Base-by-base conservation (phyloP, 1,140 invertebrate genomes). In the Polypedilum vanderplanki region DNA sequence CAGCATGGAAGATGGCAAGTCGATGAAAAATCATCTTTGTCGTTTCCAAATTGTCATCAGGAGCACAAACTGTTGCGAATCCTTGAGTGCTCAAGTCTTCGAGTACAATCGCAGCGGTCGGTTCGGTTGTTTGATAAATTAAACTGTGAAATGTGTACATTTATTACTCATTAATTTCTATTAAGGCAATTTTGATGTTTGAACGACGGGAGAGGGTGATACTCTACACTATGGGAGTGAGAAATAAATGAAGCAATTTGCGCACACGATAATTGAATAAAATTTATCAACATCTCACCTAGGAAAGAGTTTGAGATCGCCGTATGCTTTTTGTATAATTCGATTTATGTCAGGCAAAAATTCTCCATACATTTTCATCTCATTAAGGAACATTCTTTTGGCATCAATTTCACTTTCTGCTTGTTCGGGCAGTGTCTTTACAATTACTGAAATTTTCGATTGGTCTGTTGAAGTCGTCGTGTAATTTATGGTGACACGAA, bases 321-420 rank as follows among this genome's bases (percentile, higher is more conserved):
- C 46, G n/a, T 57, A 57, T n/a, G 46, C 46, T 12, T n/a, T 15
- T n/a, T n/a, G 46, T n/a, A 57, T 12, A 15, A 57, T 15, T 57
- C 12, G 12, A 57, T 57, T n/a, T n/a, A 57, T 57, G 46, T 57
- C 46, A 57, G n/a, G 12, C n/a, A 57, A 15, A 15, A 12, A n/a
- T n/a, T 57, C 46, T n/a, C 46, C 46, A 57, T 57, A 57, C 46
- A 57, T 57, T 57, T n/a, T 57, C 46, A 57, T 57, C 46, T 57
- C 46, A 57, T 57, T 57, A n/a, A 57, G 46, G n/a, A 57, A 57
- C 46, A 57, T 57, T n/a, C 46, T 12, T n/a, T 57, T 12, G 4
- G 12, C n/a, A n/a, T 15, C 46, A 57, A 57, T 57, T n/a, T 57
- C 46, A 57, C 12, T 12, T 4, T 57, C 46, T 57, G 12, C 46